Conservation (phyloP, 2,888 invertebrate genomes). For the Eulithis testata region DNA sequence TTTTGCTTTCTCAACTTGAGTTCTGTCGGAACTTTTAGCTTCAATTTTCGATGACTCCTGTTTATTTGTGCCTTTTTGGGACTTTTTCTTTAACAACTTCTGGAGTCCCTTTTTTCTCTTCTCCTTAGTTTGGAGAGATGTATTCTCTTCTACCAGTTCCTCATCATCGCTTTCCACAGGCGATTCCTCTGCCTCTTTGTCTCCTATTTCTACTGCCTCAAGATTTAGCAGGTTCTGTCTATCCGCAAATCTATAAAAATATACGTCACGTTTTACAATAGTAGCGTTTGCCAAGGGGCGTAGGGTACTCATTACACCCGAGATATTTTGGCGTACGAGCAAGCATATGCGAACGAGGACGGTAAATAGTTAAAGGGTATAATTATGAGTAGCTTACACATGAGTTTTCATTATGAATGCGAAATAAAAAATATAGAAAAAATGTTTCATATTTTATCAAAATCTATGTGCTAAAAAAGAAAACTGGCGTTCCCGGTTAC, state of each 20-base stretch:
- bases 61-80: constrained; percentile 49
- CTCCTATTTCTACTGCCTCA: constrained; percentile 73
- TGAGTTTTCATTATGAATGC: no score
- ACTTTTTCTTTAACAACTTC: constrained; percentile 65
- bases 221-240: constrained; percentile 72
- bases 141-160: constrained; percentile 52
- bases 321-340: no score
- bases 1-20: constrained; percentile 29
- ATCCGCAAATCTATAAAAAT: constrained; percentile 69
- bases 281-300: no score
- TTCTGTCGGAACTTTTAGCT: constrained; percentile 18
- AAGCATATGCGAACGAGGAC: no score
- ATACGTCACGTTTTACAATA: no score
- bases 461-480: no score
- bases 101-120: constrained; percentile 69
- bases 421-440: no score
- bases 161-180: constrained; percentile 76
- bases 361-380: no score
- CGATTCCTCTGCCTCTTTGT: constrained; percentile 78
- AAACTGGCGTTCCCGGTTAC: no score
- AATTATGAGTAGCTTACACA: no score
- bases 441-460: no score
- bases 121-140: constrained; percentile 59
- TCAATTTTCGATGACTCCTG: constrained; percentile 37
- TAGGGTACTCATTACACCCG: no score